These are phyloP conservation scores for Anthrax anthrax DNA, from an alignment of 2,888 invertebrate species.

Conservation along the genomic window DNA sequence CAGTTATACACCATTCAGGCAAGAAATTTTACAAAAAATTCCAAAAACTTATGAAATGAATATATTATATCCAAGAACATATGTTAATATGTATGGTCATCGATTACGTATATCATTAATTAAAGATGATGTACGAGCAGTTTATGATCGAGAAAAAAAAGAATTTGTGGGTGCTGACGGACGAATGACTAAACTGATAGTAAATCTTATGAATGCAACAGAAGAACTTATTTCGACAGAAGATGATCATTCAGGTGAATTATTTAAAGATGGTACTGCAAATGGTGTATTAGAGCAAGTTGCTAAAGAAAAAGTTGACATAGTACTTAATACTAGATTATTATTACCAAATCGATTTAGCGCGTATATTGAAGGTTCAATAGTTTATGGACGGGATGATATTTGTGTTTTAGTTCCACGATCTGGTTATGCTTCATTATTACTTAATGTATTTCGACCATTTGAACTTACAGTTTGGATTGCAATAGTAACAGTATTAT, in stretches of 20 bases:
- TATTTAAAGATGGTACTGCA: constrained; percentile 14
- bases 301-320: constrained; percentile 26
- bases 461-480: constrained; percentile 25
- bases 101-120: constrained; percentile 25
- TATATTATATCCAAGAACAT: constrained; percentile 23
- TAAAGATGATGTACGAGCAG: constrained; percentile 33
- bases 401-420: constrained; percentile 42
- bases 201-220: constrained; percentile 37
- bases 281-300: constrained; percentile 23
- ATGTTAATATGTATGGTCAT: constrained; percentile 26
- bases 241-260: constrained; percentile 8
- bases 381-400: constrained; percentile 39
- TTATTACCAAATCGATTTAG: constrained; percentile 36
- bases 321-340: constrained; percentile 41
- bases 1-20: constrained; percentile 38
- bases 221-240: constrained; percentile 22
- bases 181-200: constrained; percentile 31
- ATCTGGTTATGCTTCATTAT: constrained; percentile 36
- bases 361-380: constrained; percentile 39
- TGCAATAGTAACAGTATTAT: constrained; percentile 15
- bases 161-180: constrained; percentile 31
- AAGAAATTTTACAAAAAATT: constrained; percentile 30
- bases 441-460: constrained; percentile 33
- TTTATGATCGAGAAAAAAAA: constrained; percentile 19
- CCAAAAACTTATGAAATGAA: constrained; percentile 12